phyloP scores from a whole-genome alignment of 1,140 invertebrate species.

The Subanguina moxae region DNA sequence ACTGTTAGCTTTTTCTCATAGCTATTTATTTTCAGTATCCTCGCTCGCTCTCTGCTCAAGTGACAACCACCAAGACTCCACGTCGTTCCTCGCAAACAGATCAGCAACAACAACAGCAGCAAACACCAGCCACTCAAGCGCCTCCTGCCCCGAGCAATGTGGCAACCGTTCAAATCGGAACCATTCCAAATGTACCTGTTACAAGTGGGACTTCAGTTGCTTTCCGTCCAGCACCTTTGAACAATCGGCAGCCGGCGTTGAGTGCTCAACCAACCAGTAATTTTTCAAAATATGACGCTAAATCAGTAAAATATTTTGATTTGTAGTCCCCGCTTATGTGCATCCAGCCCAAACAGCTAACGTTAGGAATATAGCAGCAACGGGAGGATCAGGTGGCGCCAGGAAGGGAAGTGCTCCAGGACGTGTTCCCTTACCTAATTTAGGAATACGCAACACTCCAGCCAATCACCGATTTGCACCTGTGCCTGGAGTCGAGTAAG shows the following conservation, averaged over 20 bases:
- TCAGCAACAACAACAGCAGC: constrained; percentile 11
- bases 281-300: not conserved
- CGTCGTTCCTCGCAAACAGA: constrained; percentile 36
- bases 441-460: constrained; percentile 29
- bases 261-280: constrained; percentile 36
- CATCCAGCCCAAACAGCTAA: constrained; percentile 37
- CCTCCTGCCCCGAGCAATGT: constrained; percentile 5
- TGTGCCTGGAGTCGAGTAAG: constrained; percentile 17
- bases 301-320: not conserved
- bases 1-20: too few species aligned
- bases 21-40: constrained; percentile 27
- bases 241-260: constrained; percentile 29
- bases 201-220: constrained; percentile 24
- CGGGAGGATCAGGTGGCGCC: not conserved
- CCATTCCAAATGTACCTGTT: constrained; percentile 10
- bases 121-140: not conserved
- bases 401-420: constrained; percentile 51
- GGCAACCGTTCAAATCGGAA: constrained; percentile 12
- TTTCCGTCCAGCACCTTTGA: constrained; percentile 21
- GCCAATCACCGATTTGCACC: constrained; percentile 28
- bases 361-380: constrained; percentile 27
- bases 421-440: constrained; percentile 47
- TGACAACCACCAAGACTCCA: constrained; percentile 23
- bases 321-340: constrained; percentile 22
- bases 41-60: constrained; percentile 19